Base-by-base conservation (phyloP, 1,140 invertebrate species). In the Zaprionus camerounensis region DNA sequence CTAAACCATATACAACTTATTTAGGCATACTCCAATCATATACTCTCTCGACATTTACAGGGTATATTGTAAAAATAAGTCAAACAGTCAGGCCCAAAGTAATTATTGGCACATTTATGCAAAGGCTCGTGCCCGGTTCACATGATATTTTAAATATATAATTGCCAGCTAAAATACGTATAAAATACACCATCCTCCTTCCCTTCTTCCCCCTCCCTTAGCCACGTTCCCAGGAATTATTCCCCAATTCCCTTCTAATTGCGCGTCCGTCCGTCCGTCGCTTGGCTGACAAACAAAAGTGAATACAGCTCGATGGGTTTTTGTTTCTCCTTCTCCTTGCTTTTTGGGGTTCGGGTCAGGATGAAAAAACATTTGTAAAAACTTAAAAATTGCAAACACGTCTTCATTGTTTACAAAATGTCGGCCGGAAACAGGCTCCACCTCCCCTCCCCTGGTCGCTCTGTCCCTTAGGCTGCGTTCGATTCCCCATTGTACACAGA, bases 321-420 rank as follows among this genome's bases (percentile, higher is more conserved):
- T 58, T 26, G n/a, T 24, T 12, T 53, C 22, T n/a, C 20, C 49
- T 17, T 17, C 41, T 46, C 38, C 15, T n/a, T 41, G n/a, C 38
- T 24, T 36, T 55, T 46, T 36, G 49, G 49, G 49, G 38, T 34
- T 22, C 56, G 26, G 56, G 67, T 12, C 31, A 34, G 31, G 67
- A 83, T 9, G 41, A 17, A 46, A 46, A 88, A 87, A 87, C 84
- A 88, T 88, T 90, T 90, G 84, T 84, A 84, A 87, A 88, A 90
- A 90, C 85, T 90, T 90, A 90, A 90, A 90, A 91, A 90, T 90
- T 90, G 82, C 85, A 84, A 90, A 90, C 85, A 90, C 85, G 85
- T 90, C 85, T 90, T 90, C 82, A 91, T 90, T 90, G 85, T 90
- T 90, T 91, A 90, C 85, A 85, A 90, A 90, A 90, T 85, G 85